Percentiles rank a stretch among this genome's conserved stretches.
phyloP scores from a whole-genome alignment of 92 coral and sea anemone species.

The Galaxea fascicularis region DNA sequence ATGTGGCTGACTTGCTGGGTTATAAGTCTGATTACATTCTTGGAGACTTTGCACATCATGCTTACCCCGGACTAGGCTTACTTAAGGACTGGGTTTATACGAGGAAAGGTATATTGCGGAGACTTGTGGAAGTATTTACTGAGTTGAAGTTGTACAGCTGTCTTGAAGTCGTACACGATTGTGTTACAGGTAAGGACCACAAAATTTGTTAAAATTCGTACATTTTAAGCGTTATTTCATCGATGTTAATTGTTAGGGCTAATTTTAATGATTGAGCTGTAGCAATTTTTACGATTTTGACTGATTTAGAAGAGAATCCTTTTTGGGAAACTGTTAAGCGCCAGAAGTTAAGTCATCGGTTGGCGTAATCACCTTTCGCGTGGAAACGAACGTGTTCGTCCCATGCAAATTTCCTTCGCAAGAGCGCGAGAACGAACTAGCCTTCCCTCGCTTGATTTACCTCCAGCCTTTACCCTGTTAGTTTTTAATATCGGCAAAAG shows the following conservation, averaged over 20 bases:
- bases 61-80: constrained; percentile 12
- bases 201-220: not conserved
- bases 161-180: constrained; percentile 27
- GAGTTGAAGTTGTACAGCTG: constrained; percentile 13
- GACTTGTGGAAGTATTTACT: constrained; percentile 33
- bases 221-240: not conserved
- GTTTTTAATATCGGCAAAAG: not conserved
- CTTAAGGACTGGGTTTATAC: constrained; percentile 43
- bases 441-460: not conserved
- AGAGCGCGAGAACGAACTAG: not conserved
- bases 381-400: not conserved
- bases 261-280: too few species aligned
- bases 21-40: constrained; percentile 33
- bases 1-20: constrained; percentile 61
- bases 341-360: not conserved
- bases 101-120: constrained; percentile 9
- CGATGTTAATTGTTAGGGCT: not conserved
- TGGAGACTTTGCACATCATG: constrained; percentile 49
- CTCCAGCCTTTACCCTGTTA: not conserved
- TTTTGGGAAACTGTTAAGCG: not conserved
- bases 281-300: not conserved
- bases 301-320: not conserved
- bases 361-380: not conserved
- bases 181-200: constrained; percentile 17
- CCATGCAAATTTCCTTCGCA: not conserved